phyloP scores from a whole-genome alignment of 2,797 vertebrate genomes.

The Hoplostethus mediterraneus region DNA sequence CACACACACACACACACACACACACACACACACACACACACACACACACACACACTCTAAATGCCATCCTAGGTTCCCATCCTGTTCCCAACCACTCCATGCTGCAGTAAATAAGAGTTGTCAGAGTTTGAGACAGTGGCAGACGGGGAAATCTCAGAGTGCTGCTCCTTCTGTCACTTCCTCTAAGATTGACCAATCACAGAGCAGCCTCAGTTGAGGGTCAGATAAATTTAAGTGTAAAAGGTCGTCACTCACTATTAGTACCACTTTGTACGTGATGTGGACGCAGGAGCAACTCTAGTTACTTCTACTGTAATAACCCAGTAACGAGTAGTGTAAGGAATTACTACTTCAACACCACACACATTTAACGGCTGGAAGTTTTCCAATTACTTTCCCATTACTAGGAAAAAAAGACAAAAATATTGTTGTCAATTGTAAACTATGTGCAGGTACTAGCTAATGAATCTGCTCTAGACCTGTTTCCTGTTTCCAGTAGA shows the following conservation, averaged over 20 bases:
- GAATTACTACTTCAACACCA: too few relatives aligned
- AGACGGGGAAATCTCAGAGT: conserved; percentile 58
- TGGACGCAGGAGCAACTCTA: too few relatives aligned
- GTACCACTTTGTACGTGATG: neutral
- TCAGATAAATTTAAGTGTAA: conserved; percentile 2
- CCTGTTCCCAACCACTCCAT: neutral
- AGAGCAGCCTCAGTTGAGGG: neutral
- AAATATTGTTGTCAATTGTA: too few relatives aligned
- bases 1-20: neutral
- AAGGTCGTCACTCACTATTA: neutral
- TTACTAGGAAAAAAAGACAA: too few relatives aligned
- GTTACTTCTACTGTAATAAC: too few relatives aligned
- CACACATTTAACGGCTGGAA: too few relatives aligned
- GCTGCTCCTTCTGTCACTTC: conserved; percentile 27
- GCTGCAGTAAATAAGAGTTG: conserved; percentile 42
- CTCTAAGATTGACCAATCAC: neutral
- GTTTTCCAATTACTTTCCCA: too few relatives aligned
- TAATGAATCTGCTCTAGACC: neutral
- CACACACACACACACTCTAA: conserved; percentile 13
- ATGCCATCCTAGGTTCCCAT: conserved; percentile 25
- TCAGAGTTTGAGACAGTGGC: conserved; percentile 38
- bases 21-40: conserved; percentile 2
- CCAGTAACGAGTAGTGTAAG: too few relatives aligned
- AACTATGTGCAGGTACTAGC: too few relatives aligned
- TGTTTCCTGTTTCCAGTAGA: too few relatives aligned